A percentile compares a stretch with the other conserved stretches of the same genome.
Conservation (phyloP, 2,113 vertebrate genomes). For the Crypturellus undulatus region DNA sequence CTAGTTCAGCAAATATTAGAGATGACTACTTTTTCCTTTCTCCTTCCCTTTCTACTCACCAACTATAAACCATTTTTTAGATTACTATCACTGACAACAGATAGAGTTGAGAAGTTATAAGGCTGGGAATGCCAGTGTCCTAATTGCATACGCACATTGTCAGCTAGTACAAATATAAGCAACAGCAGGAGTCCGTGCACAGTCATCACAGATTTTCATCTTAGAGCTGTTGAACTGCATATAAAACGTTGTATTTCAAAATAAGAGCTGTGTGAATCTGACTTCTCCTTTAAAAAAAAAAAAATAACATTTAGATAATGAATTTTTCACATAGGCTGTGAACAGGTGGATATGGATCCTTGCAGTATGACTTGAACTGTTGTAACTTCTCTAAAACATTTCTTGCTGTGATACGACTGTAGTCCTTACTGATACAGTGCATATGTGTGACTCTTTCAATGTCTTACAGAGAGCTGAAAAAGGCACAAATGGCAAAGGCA, state of each 20-base stretch:
- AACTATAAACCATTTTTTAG: not conserved
- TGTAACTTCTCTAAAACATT: accelerated
- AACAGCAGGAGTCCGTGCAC: not conserved
- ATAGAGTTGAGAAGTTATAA: not conserved
- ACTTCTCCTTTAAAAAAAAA: not conserved
- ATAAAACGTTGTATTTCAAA: not conserved
- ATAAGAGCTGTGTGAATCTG: not conserved
- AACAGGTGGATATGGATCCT: accelerated
- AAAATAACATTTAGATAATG: not conserved
- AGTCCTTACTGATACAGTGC: accelerated
- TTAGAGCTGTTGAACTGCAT: not conserved
- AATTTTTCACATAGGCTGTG: not conserved
- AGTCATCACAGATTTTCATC: not conserved
- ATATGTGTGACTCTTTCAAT: not conserved
- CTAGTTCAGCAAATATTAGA: not conserved
- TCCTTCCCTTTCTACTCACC: not conserved
- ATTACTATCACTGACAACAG: not conserved
- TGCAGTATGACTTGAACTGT: not conserved
- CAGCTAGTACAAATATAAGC: not conserved
- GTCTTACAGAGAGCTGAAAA: conserved; percentile 91
- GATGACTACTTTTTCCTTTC: not conserved
- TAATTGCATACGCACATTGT: not conserved
- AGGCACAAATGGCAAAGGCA: conserved; percentile 94
- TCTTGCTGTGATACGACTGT: not conserved
- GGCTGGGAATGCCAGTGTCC: not conserved